A percentile compares a stretch with the other conserved stretches of the same genome.
These are phyloP conservation scores for Amphipyra berbera DNA, from an alignment of 2,888 invertebrate genomes.

Conservation along the genomic window DNA sequence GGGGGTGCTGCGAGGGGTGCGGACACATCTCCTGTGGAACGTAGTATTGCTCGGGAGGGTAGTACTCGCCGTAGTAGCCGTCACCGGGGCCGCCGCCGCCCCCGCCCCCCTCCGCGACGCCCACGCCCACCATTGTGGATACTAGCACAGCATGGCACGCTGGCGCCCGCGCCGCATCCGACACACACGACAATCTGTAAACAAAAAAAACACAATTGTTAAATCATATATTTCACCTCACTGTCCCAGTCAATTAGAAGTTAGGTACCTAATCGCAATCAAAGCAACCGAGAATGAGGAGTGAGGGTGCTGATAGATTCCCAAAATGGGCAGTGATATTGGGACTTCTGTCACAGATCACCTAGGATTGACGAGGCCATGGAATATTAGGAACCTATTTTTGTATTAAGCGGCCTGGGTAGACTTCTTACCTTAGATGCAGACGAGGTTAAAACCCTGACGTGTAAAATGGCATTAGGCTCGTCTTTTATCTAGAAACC, in stretches of 20 bases:
- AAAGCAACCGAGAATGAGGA: too few species aligned
- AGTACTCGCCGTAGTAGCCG: slow-evolving; percentile 90
- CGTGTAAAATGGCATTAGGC: too few species aligned
- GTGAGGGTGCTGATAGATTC: too few species aligned
- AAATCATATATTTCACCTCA: background rate
- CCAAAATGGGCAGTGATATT: too few species aligned
- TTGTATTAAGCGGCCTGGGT: too few species aligned
- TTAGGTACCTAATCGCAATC: too few species aligned
- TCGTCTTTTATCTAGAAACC: background rate
- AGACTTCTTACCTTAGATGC: too few species aligned
- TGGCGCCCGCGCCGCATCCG: slow-evolving; percentile 75
- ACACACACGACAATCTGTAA: slow-evolving; percentile 75
- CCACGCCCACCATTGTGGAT: slow-evolving; percentile 85
- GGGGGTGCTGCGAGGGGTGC: slow-evolving; percentile 90
- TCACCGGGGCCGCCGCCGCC: slow-evolving; percentile 80
- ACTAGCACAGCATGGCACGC: slow-evolving; percentile 82
- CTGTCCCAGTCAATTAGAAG: too few species aligned
- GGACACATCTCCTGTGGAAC: slow-evolving; percentile 91
- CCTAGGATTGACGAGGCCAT: too few species aligned
- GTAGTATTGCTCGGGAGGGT: slow-evolving; percentile 90
- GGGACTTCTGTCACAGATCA: too few species aligned
- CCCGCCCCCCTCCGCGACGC: slow-evolving; percentile 84
- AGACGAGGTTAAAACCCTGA: too few species aligned
- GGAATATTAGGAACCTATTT: too few species aligned
- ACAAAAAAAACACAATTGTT: slow-evolving; percentile 49